Conservation (phyloP, 2,888 invertebrate genomes). For the Pseudolycoriella hygida region DNA sequence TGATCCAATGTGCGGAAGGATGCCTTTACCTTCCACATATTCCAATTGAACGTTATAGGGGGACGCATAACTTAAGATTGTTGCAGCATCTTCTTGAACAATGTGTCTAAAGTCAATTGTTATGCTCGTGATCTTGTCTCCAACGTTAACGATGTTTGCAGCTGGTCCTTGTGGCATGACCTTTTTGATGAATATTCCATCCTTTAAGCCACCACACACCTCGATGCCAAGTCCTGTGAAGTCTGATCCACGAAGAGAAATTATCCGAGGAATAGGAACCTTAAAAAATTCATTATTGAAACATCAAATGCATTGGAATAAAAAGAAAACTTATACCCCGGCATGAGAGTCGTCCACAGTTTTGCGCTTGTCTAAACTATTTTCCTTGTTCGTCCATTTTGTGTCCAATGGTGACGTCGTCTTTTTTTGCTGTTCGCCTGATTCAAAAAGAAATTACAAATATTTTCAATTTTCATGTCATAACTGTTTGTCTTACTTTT, state of each 20-base stretch:
- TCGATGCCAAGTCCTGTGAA: conserved; percentile 78
- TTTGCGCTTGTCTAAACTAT: conserved; percentile 31
- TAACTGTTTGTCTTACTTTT: conserved; percentile 18
- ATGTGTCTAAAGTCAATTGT: conserved; percentile 77
- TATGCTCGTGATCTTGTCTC: conserved; percentile 73
- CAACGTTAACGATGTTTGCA: conserved; percentile 48
- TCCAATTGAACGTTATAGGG: conserved; percentile 75
- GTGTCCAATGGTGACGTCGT: conserved; percentile 30
- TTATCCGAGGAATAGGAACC: conserved; percentile 40
- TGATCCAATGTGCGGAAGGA: conserved; percentile 1
- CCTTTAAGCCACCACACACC: conserved; percentile 77
- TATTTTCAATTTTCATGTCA: not conserved
- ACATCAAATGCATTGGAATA: conserved; percentile 13
- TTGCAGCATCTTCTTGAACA: conserved; percentile 78
- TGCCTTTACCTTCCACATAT: conserved; percentile 37
- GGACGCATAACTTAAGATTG: conserved; percentile 77
- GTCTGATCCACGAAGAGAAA: conserved; percentile 67
- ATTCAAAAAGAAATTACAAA: not conserved
- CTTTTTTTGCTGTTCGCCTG: conserved; percentile 20
- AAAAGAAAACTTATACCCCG: conserved; percentile 23
- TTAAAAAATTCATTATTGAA: too few relatives aligned
- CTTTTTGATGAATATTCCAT: conserved; percentile 78
- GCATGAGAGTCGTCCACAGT: conserved; percentile 39
- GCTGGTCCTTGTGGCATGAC: conserved; percentile 76
- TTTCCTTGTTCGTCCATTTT: conserved; percentile 17